Conservation (phyloP, 1,140 invertebrate species). For the Chlorops oryzae region DNA sequence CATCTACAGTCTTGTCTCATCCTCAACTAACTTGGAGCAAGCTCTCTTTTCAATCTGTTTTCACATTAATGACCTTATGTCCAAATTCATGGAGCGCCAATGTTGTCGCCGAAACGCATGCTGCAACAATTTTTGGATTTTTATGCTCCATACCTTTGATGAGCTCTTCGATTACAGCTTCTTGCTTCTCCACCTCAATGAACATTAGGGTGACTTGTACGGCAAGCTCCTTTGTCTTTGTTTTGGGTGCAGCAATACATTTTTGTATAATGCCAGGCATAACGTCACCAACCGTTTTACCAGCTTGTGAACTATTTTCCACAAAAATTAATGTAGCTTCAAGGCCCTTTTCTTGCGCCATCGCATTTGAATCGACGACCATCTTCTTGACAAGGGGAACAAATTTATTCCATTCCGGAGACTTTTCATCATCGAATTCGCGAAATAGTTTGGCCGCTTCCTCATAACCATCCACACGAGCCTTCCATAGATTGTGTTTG, state of each 20-base stretch:
- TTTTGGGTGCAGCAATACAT: slow-evolving; percentile 84
- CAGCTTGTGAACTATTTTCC: slow-evolving; percentile 79
- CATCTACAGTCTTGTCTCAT: slow-evolving; percentile 86
- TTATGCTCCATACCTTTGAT: slow-evolving; percentile 91
- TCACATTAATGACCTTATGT: slow-evolving; percentile 82
- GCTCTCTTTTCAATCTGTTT: too few relatives aligned
- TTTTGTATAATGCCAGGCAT: slow-evolving; percentile 85
- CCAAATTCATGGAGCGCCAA: slow-evolving; percentile 83
- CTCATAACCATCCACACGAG: slow-evolving; percentile 87
- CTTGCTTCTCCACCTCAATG: slow-evolving; percentile 93
- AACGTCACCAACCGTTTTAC: slow-evolving; percentile 83
- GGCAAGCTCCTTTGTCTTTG: slow-evolving; percentile 86
- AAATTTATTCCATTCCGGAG: slow-evolving; percentile 88
- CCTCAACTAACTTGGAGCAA: too few relatives aligned
- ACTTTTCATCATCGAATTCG: slow-evolving; percentile 84
- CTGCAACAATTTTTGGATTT: slow-evolving; percentile 90
- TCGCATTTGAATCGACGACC: slow-evolving; percentile 89
- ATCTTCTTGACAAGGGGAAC: slow-evolving; percentile 91
- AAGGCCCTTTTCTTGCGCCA: slow-evolving; percentile 92
- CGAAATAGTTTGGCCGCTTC: slow-evolving; percentile 84
- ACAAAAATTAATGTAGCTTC: slow-evolving; percentile 85
- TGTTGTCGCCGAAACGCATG: slow-evolving; percentile 71
- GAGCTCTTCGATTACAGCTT: slow-evolving; percentile 83
- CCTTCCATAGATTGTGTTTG: slow-evolving; percentile 93
- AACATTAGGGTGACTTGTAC: slow-evolving; percentile 87